These are phyloP conservation scores for Sphaerolaimus hirsutus DNA, from an alignment of 2,888 invertebrate genomes.

Conservation along the genomic window DNA sequence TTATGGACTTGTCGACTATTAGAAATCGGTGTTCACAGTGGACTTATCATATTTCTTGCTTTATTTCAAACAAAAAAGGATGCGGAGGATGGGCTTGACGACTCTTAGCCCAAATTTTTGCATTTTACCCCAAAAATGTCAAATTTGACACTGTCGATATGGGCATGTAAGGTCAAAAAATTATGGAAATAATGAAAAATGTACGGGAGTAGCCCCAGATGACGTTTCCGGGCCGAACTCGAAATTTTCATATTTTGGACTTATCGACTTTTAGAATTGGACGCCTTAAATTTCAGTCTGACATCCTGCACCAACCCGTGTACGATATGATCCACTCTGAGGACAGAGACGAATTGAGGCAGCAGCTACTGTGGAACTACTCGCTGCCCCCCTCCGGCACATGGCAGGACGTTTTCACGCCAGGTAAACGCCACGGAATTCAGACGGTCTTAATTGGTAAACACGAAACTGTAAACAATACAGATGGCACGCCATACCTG, in stretches of 20 bases:
- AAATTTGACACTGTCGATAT: too few species aligned
- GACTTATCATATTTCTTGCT: too few species aligned
- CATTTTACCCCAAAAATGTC: too few species aligned
- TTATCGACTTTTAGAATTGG: too few species aligned
- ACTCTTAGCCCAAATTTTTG: too few species aligned
- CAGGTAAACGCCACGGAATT: slow-evolving; percentile 28
- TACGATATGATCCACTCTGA: slow-evolving; percentile 97
- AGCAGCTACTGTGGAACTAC: slow-evolving; percentile 11
- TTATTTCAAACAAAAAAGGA: neutral
- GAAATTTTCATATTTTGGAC: too few species aligned
- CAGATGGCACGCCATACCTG: slow-evolving; percentile 27
- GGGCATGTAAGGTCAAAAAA: neutral
- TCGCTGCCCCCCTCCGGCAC: slow-evolving; percentile 41
- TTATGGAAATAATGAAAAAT: too few species aligned
- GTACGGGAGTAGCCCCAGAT: too few species aligned
- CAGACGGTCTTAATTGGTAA: neutral
- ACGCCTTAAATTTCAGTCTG: slow-evolving; percentile 75
- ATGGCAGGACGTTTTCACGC: slow-evolving; percentile 61
- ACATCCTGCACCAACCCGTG: slow-evolving; percentile 95
- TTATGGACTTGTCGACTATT: too few species aligned
- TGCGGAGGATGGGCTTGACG: neutral
- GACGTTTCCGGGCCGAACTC: too few species aligned
- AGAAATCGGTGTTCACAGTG: too few species aligned
- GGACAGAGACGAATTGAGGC: slow-evolving; percentile 58
- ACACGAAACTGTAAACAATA: slow-evolving; percentile 2